Evolutionary conservation across 2,888 invertebrate genomes (phyloP).

Genomic region (Flexamia atlantica): DNA sequence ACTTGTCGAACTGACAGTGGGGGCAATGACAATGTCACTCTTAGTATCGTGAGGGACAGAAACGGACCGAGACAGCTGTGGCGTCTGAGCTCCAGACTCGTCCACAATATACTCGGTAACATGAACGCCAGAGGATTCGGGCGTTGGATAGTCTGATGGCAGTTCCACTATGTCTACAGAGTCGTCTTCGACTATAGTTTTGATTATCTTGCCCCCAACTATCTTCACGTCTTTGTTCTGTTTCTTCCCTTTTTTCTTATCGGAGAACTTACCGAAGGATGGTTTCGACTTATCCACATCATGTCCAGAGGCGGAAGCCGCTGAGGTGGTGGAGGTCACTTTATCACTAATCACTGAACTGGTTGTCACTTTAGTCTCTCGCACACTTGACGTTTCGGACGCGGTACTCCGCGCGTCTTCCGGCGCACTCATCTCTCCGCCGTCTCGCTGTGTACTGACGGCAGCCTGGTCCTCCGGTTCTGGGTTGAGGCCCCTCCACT

Average conservation of each 20-base stretch:
- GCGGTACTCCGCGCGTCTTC: conserved; percentile 44
- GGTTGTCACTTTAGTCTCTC: conserved; percentile 22
- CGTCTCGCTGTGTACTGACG: conserved; percentile 42
- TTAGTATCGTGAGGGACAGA: conserved; percentile 43
- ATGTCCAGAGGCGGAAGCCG: neutral
- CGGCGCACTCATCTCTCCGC: conserved; percentile 18
- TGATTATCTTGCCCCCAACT: conserved; percentile 54
- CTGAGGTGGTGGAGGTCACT: conserved; percentile 2
- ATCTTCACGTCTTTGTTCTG: conserved; percentile 54
- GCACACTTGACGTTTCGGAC: conserved; percentile 9
- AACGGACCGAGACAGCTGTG: conserved; percentile 17
- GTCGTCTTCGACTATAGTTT: conserved; percentile 54
- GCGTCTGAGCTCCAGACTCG: conserved; percentile 44
- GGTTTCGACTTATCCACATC: conserved; percentile 1
- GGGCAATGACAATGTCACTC: conserved; percentile 4
- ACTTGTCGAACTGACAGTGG: conserved; percentile 16
- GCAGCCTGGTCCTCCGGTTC: conserved; percentile 22
- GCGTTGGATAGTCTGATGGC: conserved; percentile 35
- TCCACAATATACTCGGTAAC: conserved; percentile 56
- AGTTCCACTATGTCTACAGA: conserved; percentile 17
- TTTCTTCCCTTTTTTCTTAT: conserved; percentile 46
- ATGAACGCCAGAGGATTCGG: neutral
- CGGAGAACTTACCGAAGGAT: conserved; percentile 23
- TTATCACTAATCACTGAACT: conserved; percentile 52
- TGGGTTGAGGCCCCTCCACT: conserved; percentile 44